Evolutionary conservation across 2,113 vertebrate species (phyloP), one percentile per base, ranked within the genome.

Genomic region (Peromyscus polionotus): DNA sequence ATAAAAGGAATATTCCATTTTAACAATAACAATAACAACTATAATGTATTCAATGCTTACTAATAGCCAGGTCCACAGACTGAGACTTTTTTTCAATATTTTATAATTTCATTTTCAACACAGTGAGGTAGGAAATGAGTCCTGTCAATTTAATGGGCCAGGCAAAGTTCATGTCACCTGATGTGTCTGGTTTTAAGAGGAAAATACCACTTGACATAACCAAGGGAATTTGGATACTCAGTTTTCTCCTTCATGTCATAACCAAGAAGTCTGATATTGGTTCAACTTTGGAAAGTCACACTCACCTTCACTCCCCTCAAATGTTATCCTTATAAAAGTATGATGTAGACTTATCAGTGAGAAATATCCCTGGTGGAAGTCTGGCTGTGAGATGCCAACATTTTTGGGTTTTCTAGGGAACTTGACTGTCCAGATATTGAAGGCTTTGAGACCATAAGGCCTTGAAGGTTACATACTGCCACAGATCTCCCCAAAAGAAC

Each of bases 81-180:
- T 86, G 77, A 92, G 17, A 86, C 7, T 10, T 22, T 54, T 54
- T 73, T 45, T 51, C 33, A 7, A 63, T 54, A 79, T 73, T 80
- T 89, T 86, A 68, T 90, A 17, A 70, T 73, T 93, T 95, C 48
- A 79, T 93, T 88, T 28, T 59, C 3, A 95, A 85, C 77, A 79
- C 63, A 90, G 70, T 39, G 12, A 31, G 22, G 67, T n/a, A 89
- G 22, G 6, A 63, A 63, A 16, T 39, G 39, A 16, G 9, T 81
- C 19, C 3, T 83, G 13, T 86, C 31, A 8, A 28, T 85, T 19
- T 67, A 75, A 65, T 92, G 10, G 7, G 4, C 57, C n/a, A 65
- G 42, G 19, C 45, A 39, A 86, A 83, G 45, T 65, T 14, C 68
- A 33, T 36, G 33, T 59, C 63, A 67, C 13, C 16, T 68, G 33